Evolutionary conservation across 2,797 vertebrate species (phyloP).

Genomic region (Bradypodion pumilum): DNA sequence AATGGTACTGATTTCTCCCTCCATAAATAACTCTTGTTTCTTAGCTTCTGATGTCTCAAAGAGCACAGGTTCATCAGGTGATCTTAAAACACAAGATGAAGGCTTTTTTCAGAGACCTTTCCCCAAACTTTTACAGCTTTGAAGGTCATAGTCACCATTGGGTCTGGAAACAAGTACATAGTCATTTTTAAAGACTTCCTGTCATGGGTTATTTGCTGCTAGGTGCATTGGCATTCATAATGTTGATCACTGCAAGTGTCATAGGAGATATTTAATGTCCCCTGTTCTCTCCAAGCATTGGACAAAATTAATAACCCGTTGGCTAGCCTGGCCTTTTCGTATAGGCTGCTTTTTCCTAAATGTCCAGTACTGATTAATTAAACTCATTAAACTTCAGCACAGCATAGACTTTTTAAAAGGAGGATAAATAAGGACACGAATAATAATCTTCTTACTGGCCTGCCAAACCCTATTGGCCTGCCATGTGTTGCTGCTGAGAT

Average conservation of each 20-base stretch:
- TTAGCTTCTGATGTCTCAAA: neutral
- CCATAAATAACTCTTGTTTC: neutral
- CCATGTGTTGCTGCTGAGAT: neutral
- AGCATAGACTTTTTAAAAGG: slow-evolving; percentile 8
- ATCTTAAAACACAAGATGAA: neutral
- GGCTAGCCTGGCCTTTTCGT: neutral
- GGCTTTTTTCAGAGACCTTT: neutral
- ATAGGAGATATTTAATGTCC: slow-evolving; percentile 8
- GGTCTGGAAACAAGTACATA: neutral
- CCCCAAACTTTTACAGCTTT: neutral
- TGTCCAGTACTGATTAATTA: neutral
- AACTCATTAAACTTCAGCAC: neutral
- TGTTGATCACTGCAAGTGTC: slow-evolving; percentile 1
- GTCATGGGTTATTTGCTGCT: slow-evolving; percentile 3
- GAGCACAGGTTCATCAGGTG: neutral
- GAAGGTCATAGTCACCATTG: neutral
- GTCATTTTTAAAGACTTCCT: neutral
- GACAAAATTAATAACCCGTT: neutral
- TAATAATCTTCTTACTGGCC: slow-evolving; percentile 11
- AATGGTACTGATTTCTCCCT: neutral
- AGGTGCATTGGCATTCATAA: neutral
- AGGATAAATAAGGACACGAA: slow-evolving; percentile 19
- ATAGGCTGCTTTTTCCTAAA: neutral
- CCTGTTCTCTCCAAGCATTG: neutral
- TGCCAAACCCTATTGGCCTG: slow-evolving; percentile 14